Base-by-base conservation (phyloP, 37 sponge, comb jelly and placozoan species). In the Cliona cf. orientalis region DNA sequence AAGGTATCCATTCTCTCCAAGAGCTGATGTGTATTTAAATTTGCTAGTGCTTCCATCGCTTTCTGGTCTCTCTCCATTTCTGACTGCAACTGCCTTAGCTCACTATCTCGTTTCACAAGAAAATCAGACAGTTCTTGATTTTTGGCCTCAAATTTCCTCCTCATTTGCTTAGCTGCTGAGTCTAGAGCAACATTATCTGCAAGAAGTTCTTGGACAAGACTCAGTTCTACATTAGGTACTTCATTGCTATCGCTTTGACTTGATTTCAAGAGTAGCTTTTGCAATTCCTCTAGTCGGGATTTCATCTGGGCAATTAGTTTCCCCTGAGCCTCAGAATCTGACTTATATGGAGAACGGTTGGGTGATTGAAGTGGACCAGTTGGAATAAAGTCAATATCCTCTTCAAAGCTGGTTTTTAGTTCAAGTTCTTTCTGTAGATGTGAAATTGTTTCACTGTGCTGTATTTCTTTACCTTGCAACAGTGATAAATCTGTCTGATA, bases 251-350 rank as follows among this genome's bases (percentile, higher is more conserved):
- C 42, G 34, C 38, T 14, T 38, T 33, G 6, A 69, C 36, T 38
- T 38, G 1, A 7, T 69, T 2, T n/a, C n/a, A n/a, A n/a, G n/a
- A n/a, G n/a, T n/a, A n/a, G n/a, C n/a, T 38, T 49, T 22, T 84
- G 84, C 14, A 87, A 38, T 31, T 80, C 76, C 75, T 80, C 81
- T 26, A 87, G 76, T 29, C 75, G 88, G 17, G 59, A 56, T 72
- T 80, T 80, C 88, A 87, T 87, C 66, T 75, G 68, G 11, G 42
- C 25, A 5, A 87, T 38, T 2, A 80, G 74, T 36, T 87, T 76
- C 19, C 42, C 79, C 38, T 80, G 76, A 11, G 12, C 35, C 35
- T 55, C 35, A 7, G 49, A 7, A 17, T 76, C 71, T 38, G 43
- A 55, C 21, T 61, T 17, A 49, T 57, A 71, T 36, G 46, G 29